Percentiles rank a stretch among this genome's conserved stretches.
Evolutionary conservation across 2,113 vertebrate genomes (phyloP).

Genomic region (Xenopus tropicalis): DNA sequence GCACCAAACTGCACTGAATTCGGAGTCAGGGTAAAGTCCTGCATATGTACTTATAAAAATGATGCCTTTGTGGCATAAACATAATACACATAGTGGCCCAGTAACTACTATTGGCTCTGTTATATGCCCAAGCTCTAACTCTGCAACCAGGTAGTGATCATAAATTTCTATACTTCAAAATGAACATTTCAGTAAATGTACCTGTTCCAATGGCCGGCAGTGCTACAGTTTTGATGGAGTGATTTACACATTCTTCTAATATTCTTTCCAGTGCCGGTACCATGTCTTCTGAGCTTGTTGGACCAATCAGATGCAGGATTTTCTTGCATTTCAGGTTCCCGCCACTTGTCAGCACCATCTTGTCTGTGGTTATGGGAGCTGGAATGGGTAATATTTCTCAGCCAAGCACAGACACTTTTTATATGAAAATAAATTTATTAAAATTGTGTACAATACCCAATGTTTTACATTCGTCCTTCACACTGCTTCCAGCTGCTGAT

Average conservation of each 20-base stretch:
- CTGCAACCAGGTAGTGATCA: too few species aligned
- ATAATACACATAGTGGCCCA: too few species aligned
- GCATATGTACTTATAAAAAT: too few species aligned
- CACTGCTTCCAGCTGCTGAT: conserved; percentile 7
- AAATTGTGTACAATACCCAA: conserved; percentile 7
- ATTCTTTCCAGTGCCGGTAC: conserved; percentile 14
- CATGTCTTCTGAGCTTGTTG: not conserved
- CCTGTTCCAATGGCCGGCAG: conserved; percentile 33
- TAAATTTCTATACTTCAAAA: too few species aligned
- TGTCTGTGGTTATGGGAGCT: not conserved
- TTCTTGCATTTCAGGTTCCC: conserved; percentile 11
- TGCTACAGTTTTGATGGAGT: conserved; percentile 3
- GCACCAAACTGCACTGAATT: too few species aligned
- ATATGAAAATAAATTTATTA: not conserved
- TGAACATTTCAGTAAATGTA: not conserved
- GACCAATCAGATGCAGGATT: conserved; percentile 28
- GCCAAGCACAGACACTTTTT: too few species aligned
- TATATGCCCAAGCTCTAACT: too few species aligned
- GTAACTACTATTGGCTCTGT: too few species aligned
- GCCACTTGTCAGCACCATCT: conserved; percentile 7
- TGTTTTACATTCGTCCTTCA: conserved; percentile 6
- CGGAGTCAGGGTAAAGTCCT: too few species aligned
- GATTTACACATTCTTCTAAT: conserved; percentile 7
- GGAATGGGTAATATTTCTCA: not conserved
- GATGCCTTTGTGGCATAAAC: too few species aligned